A percentile compares a stretch with the other conserved stretches of the same genome.
Conservation (phyloP, 1,140 invertebrate genomes). For the Hycleus cichorii region DNA sequence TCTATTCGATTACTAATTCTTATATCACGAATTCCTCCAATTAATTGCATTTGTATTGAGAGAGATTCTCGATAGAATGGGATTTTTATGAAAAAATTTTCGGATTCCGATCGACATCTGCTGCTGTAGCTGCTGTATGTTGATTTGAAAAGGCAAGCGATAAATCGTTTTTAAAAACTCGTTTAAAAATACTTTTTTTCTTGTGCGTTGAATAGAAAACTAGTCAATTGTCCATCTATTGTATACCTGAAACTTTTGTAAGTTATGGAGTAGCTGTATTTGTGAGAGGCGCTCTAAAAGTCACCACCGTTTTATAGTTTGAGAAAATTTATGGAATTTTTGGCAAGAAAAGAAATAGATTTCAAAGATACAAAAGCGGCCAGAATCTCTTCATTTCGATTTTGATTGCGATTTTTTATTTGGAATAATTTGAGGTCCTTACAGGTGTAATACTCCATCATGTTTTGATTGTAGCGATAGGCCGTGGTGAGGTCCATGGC, state of each 20-base stretch:
- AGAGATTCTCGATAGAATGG: not conserved
- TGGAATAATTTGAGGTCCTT: slow-evolving; percentile 47
- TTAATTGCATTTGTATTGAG: not conserved
- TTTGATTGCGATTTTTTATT: not conserved
- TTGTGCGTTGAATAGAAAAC: slow-evolving; percentile 6
- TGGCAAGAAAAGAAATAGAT: not conserved
- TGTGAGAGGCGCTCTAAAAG: not conserved
- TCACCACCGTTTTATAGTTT: not conserved
- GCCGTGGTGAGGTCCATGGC: slow-evolving; percentile 85
- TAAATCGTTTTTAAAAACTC: slow-evolving; percentile 16
- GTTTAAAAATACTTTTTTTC: slow-evolving; percentile 3
- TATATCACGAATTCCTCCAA: too few species aligned
- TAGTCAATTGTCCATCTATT: slow-evolving; percentile 13
- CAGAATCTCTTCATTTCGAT: not conserved
- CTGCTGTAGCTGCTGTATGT: not conserved
- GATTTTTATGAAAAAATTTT: not conserved
- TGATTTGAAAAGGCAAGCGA: slow-evolving; percentile 10
- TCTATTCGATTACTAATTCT: too few species aligned
- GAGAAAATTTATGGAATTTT: not conserved
- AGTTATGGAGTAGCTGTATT: slow-evolving; percentile 8
- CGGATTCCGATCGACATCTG: slow-evolving; percentile 5
- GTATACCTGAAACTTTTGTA: slow-evolving; percentile 14
- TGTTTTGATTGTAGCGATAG: slow-evolving; percentile 93
- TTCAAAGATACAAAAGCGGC: not conserved
- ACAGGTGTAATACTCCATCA: slow-evolving; percentile 99